Base-by-base conservation (phyloP, 92 coral and sea anemone genomes). In the Siderastrea radians region DNA sequence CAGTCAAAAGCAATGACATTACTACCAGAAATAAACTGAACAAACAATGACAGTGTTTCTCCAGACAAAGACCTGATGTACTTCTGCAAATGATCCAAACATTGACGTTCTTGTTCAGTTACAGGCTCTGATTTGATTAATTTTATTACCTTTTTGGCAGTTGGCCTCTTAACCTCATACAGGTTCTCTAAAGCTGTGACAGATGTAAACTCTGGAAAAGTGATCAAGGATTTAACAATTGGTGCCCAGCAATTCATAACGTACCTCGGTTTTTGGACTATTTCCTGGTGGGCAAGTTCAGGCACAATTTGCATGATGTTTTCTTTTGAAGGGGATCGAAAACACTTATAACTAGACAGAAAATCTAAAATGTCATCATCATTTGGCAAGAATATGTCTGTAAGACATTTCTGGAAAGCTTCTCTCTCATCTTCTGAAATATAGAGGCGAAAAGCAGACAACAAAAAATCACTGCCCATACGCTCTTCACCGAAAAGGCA, bases 401-500 rank as follows among this genome's bases (percentile, higher is more conserved):
- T 5, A 52, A 52, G 55, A 52, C 55, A 52, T 52, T 52, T 52
- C 55, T 52, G 55, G 55, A 1, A 7, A 52, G 55, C 55, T 5
- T 52, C 55, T 52, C 55, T 52, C 55, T 52, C n/a, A 89, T 52
- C 16, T 81, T 26, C 38, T 26, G 38, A 26, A 26, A 26, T 26
- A 26, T 26, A 26, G 38, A 26, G 38, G 38, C 38, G 38, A 26
- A 26, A 26, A 26, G 38, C 38, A 26, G 38, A 26, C 38, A 26
- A 26, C 38, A 26, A 26, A 77, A 70, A 87, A 87, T 77, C 79
- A 3, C 49, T 17, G 46, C 60, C 43, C 2, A 90, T 78, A 12
- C 58, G n/a, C 12, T 90, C 80, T 19, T 90, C 93, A 65, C 93
- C 90, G 84, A 83, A 90, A 13, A 90, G 63, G 71, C 93, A 90